Conservation (phyloP, 2,888 invertebrate species). For the Xylophagus ater region DNA sequence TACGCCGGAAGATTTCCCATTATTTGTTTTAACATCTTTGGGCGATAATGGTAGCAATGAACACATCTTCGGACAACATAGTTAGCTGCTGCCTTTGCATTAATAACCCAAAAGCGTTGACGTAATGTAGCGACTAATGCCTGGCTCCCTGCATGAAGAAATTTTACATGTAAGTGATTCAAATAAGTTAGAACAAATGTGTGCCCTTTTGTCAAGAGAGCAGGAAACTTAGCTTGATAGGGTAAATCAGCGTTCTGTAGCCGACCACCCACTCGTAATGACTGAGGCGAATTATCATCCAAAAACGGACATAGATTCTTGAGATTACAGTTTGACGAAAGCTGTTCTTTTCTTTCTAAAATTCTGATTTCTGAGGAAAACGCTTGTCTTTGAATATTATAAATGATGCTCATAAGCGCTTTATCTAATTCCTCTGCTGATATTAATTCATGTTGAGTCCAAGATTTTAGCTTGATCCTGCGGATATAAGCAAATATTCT, state of each 20-base stretch:
- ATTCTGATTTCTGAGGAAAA: too few relatives aligned
- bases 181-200: constrained; percentile 2
- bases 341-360: too few relatives aligned
- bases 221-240: constrained; percentile 17
- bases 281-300: constrained; percentile 11
- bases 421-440: too few relatives aligned
- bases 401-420: too few relatives aligned
- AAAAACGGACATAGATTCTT: constrained; percentile 16
- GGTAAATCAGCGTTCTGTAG: constrained; percentile 18
- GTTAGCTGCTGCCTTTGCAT: constrained; percentile 3
- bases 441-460: too few relatives aligned
- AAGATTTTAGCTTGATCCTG: too few relatives aligned
- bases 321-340: constrained; percentile 1
- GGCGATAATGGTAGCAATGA: constrained; percentile 10
- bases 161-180: neutral
- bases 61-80: too few relatives aligned
- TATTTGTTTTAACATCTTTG: constrained; percentile 9
- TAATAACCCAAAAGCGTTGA: constrained; percentile 10
- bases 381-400: too few relatives aligned
- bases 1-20: constrained; percentile 16
- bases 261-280: constrained; percentile 24
- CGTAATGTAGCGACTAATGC: constrained; percentile 6
- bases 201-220: constrained; percentile 18
- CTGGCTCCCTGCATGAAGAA: constrained; percentile 10
- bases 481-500: too few relatives aligned